Percentiles rank a stretch among this genome's conserved stretches.
Evolutionary conservation across 37 sponge, comb jelly and placozoan species (phyloP).

Genomic region (Aphrocallistes beatrix): DNA sequence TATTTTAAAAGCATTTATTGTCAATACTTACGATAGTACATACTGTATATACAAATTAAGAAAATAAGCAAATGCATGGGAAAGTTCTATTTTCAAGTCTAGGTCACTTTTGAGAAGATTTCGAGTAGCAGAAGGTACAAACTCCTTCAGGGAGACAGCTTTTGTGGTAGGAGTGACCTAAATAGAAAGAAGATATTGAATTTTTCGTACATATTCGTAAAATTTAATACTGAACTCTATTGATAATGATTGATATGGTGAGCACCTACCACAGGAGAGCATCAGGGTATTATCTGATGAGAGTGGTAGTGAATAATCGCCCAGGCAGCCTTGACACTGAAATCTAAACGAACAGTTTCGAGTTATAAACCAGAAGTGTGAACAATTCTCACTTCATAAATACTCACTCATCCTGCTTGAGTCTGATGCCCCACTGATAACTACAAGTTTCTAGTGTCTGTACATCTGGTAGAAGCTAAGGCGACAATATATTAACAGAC

Average conservation of each 20-base stretch:
- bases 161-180: constrained; percentile 5
- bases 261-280: not conserved
- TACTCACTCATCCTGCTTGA: not conserved
- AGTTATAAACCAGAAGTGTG: not conserved
- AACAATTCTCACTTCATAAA: not conserved
- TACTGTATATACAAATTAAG: too few species aligned
- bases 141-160: not conserved
- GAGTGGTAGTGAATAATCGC: not conserved
- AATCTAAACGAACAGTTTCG: not conserved
- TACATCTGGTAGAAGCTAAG: not conserved
- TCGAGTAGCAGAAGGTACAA: not conserved
- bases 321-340: not conserved
- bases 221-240: too few species aligned
- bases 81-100: too few species aligned
- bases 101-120: too few species aligned
- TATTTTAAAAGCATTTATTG: too few species aligned
- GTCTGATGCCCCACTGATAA: not conserved
- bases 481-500: not conserved
- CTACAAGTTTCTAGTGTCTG: not conserved
- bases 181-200: too few species aligned
- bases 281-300: not conserved
- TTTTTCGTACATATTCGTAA: too few species aligned
- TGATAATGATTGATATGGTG: too few species aligned
- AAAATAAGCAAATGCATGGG: too few species aligned
- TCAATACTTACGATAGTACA: too few species aligned